Evolutionary conservation across 2,888 invertebrate genomes (phyloP), one percentile per base, ranked within the genome.

Genomic region (Watsonalla binaria): DNA sequence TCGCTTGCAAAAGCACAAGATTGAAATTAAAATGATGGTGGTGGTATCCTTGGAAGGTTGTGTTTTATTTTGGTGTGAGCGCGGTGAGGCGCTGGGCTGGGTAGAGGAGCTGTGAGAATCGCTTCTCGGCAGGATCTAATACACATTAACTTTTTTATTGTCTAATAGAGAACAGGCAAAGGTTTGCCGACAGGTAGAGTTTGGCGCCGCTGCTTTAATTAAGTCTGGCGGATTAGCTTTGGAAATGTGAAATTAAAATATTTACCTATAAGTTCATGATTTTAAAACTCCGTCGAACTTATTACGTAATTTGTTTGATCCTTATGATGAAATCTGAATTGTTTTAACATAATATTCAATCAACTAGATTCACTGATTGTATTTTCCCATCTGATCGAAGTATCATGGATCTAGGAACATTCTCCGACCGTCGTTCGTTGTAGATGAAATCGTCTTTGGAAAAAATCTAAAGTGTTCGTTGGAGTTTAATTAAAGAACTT

Each of bases 11-110:
- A 51, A 61, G 60, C 64, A 66, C 73, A 75, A 71, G 62, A 80
- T 80, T 71, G 65, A 74, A 74, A 80, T 78, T 80, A 66, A 85
- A 82, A 85, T 86, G 85, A 88, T 82, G 83, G 76, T 82, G 84
- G 82, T 89, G 86, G 89, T 87, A 90, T 89, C 90, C 90, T 89
- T 90, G 86, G 83, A 86, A 87, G 86, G 88, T 89, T 89, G 73
- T 83, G 80, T 90, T 89, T 84, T 88, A 82, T 86, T 86, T 85
- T 83, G 76, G 71, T 77, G 68, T 64, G 60, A 57, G 70, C 58
- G 64, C 62, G 72, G 66, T 56, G 73, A 65, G 70, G 68, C 47
- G 73, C 64, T 69, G 74, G 70, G 66, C 63, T 56, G 66, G 60
- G 61, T 56, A 62, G 63, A 61, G 69, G 74, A 75, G 73, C 85